phyloP scores from a whole-genome alignment of 2,797 vertebrate genomes.

The Liasis olivaceus region DNA sequence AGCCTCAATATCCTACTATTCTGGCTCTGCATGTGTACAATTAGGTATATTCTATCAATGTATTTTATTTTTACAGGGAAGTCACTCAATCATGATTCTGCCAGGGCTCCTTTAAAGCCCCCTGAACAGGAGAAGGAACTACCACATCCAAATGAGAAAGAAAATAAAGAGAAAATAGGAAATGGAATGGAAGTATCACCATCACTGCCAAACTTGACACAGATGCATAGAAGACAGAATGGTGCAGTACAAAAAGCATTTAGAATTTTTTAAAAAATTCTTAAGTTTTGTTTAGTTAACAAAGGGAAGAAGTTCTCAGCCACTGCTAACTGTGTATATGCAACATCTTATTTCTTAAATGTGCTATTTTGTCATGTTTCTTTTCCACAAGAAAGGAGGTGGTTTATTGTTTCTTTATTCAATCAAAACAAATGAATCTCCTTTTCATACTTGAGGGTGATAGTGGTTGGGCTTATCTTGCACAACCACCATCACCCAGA shows the following conservation, averaged over 20 bases:
- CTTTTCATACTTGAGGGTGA: neutral
- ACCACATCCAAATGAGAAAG: conserved; percentile 32
- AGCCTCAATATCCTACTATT: too few species aligned
- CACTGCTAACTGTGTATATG: neutral
- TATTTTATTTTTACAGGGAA: conserved; percentile 65
- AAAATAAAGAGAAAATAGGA: conserved; percentile 14
- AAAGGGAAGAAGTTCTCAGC: neutral
- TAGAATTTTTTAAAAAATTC: neutral
- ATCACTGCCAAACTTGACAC: neutral
- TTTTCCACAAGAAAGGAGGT: neutral
- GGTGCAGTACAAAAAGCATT: conserved; percentile 8
- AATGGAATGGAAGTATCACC: neutral
- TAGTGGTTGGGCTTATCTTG: neutral
- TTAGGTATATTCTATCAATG: neutral
- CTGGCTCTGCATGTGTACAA: neutral
- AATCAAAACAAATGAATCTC: neutral
- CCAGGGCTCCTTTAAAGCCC: neutral
- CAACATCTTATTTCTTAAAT: neutral
- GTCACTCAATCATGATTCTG: neutral
- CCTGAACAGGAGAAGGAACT: conserved; percentile 34
- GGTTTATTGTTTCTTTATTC: neutral
- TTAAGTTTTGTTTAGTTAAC: neutral
- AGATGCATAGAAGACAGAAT: neutral
- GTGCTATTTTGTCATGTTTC: neutral
- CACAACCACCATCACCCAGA: neutral